phyloP scores from a whole-genome alignment of 2,113 vertebrate species.

The Synchiropus splendidus region DNA sequence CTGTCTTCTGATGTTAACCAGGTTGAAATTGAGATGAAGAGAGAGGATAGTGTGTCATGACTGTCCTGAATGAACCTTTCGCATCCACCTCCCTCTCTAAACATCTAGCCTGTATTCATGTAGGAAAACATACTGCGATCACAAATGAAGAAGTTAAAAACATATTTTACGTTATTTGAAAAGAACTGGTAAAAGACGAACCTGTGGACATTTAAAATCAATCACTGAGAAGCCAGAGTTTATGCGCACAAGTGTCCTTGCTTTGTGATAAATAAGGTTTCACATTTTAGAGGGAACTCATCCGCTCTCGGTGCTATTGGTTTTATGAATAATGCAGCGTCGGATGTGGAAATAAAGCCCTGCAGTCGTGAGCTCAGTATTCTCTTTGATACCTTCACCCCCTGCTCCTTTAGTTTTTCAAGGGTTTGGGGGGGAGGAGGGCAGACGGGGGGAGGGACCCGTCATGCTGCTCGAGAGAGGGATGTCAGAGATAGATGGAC shows the following conservation, averaged over 20 bases:
- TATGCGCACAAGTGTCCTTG: constrained; percentile 4
- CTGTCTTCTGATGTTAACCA: too few relatives aligned
- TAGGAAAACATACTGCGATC: too few relatives aligned
- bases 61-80: too few relatives aligned
- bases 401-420: constrained; percentile 11
- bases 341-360: constrained; percentile 54
- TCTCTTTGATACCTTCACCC: constrained; percentile 60
- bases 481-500: constrained; percentile 16
- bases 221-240: too few relatives aligned
- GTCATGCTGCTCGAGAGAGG: not conserved
- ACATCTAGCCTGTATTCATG: too few relatives aligned
- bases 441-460: constrained; percentile 7
- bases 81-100: too few relatives aligned
- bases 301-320: constrained; percentile 38
- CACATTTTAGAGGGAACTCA: constrained; percentile 28
- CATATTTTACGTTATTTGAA: too few relatives aligned
- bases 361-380: constrained; percentile 47
- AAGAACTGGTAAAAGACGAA: too few relatives aligned
- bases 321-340: constrained; percentile 59
- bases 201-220: too few relatives aligned
- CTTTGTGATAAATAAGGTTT: constrained; percentile 34
- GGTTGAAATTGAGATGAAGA: too few relatives aligned
- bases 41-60: too few relatives aligned
- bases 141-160: too few relatives aligned
- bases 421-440: constrained; percentile 20